Conservation (phyloP, 2,888 invertebrate species). For the Orthosia cruda region DNA sequence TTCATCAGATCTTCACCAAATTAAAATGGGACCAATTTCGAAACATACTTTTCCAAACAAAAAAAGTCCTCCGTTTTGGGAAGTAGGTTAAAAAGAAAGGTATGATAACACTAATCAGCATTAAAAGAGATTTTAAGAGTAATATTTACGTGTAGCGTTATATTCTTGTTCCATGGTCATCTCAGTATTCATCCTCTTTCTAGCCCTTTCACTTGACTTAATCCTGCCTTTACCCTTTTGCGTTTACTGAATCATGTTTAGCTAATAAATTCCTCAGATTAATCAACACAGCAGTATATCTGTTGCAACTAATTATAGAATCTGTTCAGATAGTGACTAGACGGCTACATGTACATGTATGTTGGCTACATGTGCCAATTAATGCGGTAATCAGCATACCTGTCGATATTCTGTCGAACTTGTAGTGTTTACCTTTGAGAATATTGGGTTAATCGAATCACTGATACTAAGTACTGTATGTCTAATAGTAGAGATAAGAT, state of each 20-base stretch:
- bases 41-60: too few relatives aligned
- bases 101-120: too few relatives aligned
- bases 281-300: slow-evolving; percentile 20
- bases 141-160: too few relatives aligned
- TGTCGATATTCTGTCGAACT: slow-evolving; percentile 38
- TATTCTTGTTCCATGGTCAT: too few relatives aligned
- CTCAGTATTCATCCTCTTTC: neutral
- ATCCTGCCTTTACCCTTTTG: neutral
- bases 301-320: slow-evolving; percentile 33
- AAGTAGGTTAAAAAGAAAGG: too few relatives aligned
- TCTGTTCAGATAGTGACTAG: slow-evolving; percentile 27
- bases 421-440: slow-evolving; percentile 12
- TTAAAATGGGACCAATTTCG: too few relatives aligned
- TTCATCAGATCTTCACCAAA: too few relatives aligned
- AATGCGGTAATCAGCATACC: slow-evolving; percentile 31
- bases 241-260: neutral
- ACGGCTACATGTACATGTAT: slow-evolving; percentile 17
- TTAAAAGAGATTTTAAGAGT: too few relatives aligned
- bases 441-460: slow-evolving; percentile 31
- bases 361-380: slow-evolving; percentile 39
- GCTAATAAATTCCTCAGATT: neutral
- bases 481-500: slow-evolving; percentile 21
- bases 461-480: slow-evolving; percentile 7
- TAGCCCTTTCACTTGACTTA: neutral
- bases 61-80: too few relatives aligned